Evolutionary conservation across 2,113 vertebrate species (phyloP), one percentile per base, ranked within the genome.

Genomic region (Lepus timidus): DNA sequence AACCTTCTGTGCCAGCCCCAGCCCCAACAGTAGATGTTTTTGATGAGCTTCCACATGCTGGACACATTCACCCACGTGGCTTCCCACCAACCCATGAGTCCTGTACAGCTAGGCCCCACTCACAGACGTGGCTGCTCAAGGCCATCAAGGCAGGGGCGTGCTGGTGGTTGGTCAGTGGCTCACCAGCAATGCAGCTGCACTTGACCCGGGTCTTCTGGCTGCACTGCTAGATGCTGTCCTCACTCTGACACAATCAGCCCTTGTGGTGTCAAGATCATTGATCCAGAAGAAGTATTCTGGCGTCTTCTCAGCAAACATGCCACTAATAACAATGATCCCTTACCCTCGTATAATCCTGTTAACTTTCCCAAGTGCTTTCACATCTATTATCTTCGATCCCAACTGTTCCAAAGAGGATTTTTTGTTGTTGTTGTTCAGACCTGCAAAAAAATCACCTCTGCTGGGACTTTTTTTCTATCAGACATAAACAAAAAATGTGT

Each of bases 391-490:
- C 67, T 84, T 85, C 2, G 1, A 39, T 36, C 55, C 23, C 3
- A 3, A 74, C 58, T 58, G 22, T 78, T 96, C 91, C 52, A 20
- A 78, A 96, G 62, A 64, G 33, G 70, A n/a, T 36, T 51, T n/a
- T 29, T 10, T 17, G 36, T 36, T 36, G 36, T 36, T 36, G 36
- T 31, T 97, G 70, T 78, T 97, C 52, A 67, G 17, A 9, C 31
- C 10, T 52, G 83, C n/a, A 78, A 51, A 82, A 65, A 81, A 61
- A 19, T 49, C 90, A 74, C 51, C 83, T 96, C 55, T 89, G 20
- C 39, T 74, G 55, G 71, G 85, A 44, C 44, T 94, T 85, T 95
- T 81, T 94, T 74, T 62, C 55, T 94, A 23, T 79, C 75, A 88
- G 25, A 74, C 68, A 58, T 14, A 58, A 93, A n/a, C 70, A n/a